phyloP scores from a whole-genome alignment of 2,113 vertebrate genomes.

The Odontesthes bonariensis region DNA sequence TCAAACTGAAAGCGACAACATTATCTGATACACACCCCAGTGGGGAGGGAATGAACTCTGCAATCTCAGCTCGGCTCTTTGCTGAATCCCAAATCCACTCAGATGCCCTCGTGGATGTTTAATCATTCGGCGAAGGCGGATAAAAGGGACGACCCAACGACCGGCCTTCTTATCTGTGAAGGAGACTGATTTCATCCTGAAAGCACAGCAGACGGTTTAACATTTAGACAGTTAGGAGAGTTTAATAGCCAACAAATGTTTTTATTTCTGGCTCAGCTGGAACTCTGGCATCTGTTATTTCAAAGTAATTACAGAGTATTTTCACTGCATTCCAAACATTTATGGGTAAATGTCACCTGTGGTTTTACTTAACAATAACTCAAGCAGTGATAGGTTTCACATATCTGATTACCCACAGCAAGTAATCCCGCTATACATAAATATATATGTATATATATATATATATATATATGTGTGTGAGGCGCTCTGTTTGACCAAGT shows the following conservation, averaged over 20 bases:
- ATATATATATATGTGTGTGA: too few relatives aligned
- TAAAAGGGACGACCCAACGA: conserved; percentile 18
- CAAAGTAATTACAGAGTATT: conserved; percentile 1
- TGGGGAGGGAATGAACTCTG: conserved; percentile 33
- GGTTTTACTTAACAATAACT: conserved; percentile 20
- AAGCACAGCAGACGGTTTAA: neutral
- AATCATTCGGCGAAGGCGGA: conserved; percentile 30
- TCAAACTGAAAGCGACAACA: conserved; percentile 50
- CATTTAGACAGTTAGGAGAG: conserved; percentile 4
- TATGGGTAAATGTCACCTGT: neutral
- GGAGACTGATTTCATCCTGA: neutral
- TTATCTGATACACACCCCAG: conserved; percentile 48
- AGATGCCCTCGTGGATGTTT: conserved; percentile 30
- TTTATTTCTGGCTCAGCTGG: neutral
- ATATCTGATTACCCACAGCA: neutral
- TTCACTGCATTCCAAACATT: neutral
- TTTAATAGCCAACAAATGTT: conserved; percentile 1
- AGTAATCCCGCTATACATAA: too few relatives aligned
- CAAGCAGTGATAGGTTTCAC: neutral
- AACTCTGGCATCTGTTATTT: neutral
- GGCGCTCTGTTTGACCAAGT: too few relatives aligned
- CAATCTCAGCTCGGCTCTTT: conserved; percentile 32
- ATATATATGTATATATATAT: too few relatives aligned
- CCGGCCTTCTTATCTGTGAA: conserved; percentile 19
- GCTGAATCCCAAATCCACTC: conserved; percentile 49